A percentile compares a stretch with the other conserved stretches of the same genome.
These are phyloP conservation scores for Itoplectis maculator DNA, from an alignment of 2,888 invertebrate genomes.

Conservation along the genomic window DNA sequence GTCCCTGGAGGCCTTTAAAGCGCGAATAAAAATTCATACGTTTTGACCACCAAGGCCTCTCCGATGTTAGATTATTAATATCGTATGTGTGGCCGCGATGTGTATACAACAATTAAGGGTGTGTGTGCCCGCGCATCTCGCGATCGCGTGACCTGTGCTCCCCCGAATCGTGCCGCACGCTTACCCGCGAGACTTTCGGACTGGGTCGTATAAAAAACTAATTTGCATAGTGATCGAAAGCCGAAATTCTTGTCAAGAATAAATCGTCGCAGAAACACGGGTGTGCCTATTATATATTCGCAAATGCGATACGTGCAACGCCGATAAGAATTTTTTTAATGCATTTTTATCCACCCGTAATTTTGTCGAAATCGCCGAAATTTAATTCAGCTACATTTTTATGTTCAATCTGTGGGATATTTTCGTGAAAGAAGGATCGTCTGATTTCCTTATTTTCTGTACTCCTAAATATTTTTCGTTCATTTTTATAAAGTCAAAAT, in stretches of 20 bases:
- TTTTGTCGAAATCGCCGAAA: background rate
- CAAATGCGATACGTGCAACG: background rate
- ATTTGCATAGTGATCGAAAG: slow-evolving; percentile 29
- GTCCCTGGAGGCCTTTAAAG: slow-evolving; percentile 10
- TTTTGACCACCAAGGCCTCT: background rate
- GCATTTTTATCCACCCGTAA: background rate
- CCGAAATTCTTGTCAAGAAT: slow-evolving; percentile 20
- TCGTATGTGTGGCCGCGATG: background rate
- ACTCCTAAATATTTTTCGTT: background rate
- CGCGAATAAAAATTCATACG: slow-evolving; percentile 4
- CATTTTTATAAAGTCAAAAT: background rate
- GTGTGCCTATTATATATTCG: slow-evolving; percentile 2
- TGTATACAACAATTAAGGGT: background rate
- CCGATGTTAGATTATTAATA: slow-evolving; percentile 17
- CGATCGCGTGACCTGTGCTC: slow-evolving; percentile 30
- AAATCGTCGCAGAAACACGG: slow-evolving; percentile 1
- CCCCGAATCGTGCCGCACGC: slow-evolving; percentile 39
- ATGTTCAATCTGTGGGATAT: background rate
- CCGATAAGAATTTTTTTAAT: background rate
- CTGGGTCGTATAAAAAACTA: slow-evolving; percentile 42
- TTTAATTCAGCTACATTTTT: background rate
- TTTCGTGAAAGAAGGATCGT: background rate
- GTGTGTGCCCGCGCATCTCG: background rate
- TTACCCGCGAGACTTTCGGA: slow-evolving; percentile 30
- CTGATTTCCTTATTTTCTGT: background rate